Evolutionary conservation across 2,888 invertebrate species (phyloP).

Genomic region (Cancer borealis): DNA sequence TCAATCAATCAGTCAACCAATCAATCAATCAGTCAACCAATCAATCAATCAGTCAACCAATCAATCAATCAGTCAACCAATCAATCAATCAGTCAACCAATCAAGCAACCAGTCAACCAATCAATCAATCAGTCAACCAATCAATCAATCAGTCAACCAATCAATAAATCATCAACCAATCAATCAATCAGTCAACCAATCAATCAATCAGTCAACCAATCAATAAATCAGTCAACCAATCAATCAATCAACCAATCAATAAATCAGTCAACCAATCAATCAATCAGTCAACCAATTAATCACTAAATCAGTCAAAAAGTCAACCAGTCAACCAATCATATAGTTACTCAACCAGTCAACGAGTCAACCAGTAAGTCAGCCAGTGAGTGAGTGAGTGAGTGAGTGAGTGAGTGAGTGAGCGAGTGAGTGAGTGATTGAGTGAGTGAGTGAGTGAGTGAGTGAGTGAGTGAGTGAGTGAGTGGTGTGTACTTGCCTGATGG

Average conservation of each 20-base stretch:
- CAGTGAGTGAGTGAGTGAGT: neutral
- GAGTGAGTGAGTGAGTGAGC: neutral
- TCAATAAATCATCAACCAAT: too few species aligned
- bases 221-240: too few species aligned
- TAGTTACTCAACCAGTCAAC: neutral
- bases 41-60: too few species aligned
- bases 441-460: neutral
- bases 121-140: neutral
- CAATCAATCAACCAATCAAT: too few species aligned
- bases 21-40: neutral
- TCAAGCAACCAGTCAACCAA: too few species aligned
- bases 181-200: too few species aligned
- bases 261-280: too few species aligned
- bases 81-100: too few species aligned
- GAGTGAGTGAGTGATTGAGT: neutral
- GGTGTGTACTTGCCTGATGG: constrained; percentile 68
- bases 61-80: too few species aligned
- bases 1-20: neutral
- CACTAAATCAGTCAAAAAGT: neutral
- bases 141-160: neutral
- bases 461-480: neutral
- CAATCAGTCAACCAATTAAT: too few species aligned
- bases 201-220: too few species aligned
- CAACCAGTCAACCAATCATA: too few species aligned
- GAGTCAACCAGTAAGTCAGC: neutral